Evolutionary conservation across 1,140 invertebrate genomes (phyloP), one percentile per base, ranked within the genome.

Genomic region (Drosophila lacteicornis): DNA sequence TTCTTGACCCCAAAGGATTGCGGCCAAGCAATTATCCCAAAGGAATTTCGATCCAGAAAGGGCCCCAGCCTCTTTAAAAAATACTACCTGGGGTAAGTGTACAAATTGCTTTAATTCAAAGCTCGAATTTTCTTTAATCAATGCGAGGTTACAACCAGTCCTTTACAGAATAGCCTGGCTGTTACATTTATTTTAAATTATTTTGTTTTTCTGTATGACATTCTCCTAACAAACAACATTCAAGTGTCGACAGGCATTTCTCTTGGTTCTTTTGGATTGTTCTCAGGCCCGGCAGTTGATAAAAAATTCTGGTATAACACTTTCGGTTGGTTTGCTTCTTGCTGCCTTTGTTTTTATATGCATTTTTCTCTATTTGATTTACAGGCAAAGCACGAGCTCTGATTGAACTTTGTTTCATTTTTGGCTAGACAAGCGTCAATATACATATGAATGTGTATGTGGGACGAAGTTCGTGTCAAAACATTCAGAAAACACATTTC

Each of bases 361-460:
- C 33, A 73, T 60, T 63, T 71, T 59, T 55, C 15, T 40, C 45
- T 62, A 69, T 82, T 66, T 77, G 47, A 77, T 81, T 73, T 61
- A 33, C 46, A 46, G 77, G 27, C 79, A 70, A 69, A 33, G 74
- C 51, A 36, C 25, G 51, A 58, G 59, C 47, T 51, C 50, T 57
- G 71, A 68, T 82, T 75, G 69, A 87, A 66, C 50, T 71, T 74
- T 78, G 56, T 76, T 77, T 43, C 40, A 57, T 77, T 40, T 63
- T 66, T 66, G 55, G 55, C 62, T 33, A 62, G 66, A 40, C 66
- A 68, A 42, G 65, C 45, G 15, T 33, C 38, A 25, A 30, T 27
- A 30, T 33, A 27, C 12, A 43, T 19, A 12, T 17, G 3, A 7
- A 5, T 15, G 12, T 12, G 2, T 36, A 13, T 25, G 2, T 55